These are phyloP conservation scores for Amphipyra tragopoginis DNA, from an alignment of 2,888 invertebrate genomes.

Conservation along the genomic window DNA sequence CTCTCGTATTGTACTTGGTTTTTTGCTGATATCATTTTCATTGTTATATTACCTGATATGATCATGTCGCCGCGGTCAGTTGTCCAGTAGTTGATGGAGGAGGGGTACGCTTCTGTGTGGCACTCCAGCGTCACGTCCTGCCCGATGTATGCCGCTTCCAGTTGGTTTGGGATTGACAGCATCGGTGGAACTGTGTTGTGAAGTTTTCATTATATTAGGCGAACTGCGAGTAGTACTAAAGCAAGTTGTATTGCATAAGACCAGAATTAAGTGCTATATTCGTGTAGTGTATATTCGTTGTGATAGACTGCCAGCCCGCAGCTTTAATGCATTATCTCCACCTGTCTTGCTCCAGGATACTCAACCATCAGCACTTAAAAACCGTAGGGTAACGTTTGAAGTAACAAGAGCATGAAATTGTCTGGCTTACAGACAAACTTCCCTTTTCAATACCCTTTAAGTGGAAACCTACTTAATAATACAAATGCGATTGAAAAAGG, in stretches of 20 bases:
- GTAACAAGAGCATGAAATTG: constrained; percentile 48
- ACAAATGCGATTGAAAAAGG: constrained; percentile 43
- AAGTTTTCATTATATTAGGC: neutral
- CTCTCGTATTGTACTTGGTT: neutral
- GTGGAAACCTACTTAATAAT: constrained; percentile 46
- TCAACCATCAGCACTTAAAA: constrained; percentile 18
- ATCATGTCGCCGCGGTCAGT: constrained; percentile 97
- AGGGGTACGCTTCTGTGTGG: constrained; percentile 97
- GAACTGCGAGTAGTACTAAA: too few species aligned
- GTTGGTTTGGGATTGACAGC: constrained; percentile 97
- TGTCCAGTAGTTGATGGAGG: constrained; percentile 98
- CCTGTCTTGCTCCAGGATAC: neutral
- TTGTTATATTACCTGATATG: constrained; percentile 92
- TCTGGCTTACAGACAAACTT: constrained; percentile 21
- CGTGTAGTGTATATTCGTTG: too few species aligned
- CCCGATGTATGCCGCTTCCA: constrained; percentile 96
- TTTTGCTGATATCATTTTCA: neutral
- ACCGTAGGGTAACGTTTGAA: constrained; percentile 22
- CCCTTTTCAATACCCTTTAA: constrained; percentile 28
- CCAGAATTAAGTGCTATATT: too few species aligned
- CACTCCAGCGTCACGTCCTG: constrained; percentile 97
- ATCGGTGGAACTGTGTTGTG: constrained; percentile 95
- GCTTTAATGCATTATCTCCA: neutral
- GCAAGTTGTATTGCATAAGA: too few species aligned
- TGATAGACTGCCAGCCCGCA: too few species aligned